These are phyloP conservation scores for Tupaia tana DNA, from an alignment of 2,113 vertebrate species.

Conservation along the genomic window DNA sequence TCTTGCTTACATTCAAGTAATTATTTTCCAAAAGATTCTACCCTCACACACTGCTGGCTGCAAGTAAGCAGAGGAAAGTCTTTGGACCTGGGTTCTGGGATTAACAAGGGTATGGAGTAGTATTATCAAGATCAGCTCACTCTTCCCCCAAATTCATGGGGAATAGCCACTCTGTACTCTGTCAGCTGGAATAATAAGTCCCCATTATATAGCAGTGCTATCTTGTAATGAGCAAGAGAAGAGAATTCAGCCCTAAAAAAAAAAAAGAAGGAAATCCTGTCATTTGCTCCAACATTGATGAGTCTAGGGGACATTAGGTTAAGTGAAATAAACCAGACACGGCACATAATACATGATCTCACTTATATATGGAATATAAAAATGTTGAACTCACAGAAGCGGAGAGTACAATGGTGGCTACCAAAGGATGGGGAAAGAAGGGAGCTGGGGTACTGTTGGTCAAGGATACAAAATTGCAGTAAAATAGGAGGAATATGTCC, in stretches of 20 bases:
- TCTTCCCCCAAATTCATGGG: background rate
- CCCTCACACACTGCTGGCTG: background rate
- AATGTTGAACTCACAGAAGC: background rate
- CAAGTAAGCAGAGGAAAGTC: background rate
- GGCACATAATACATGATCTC: background rate
- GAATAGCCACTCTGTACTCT: background rate
- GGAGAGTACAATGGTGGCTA: background rate
- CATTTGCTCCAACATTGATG: background rate
- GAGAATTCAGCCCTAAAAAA: background rate
- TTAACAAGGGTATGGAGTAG: background rate
- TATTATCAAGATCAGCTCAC: conserved; percentile 26
- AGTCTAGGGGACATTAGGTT: background rate
- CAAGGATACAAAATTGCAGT: background rate
- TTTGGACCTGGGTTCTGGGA: background rate
- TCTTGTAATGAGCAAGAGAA: background rate
- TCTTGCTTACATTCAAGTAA: conserved; percentile 37
- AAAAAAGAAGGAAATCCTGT: background rate
- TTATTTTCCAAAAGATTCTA: conserved; percentile 11
- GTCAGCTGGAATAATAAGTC: background rate
- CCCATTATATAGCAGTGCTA: background rate
- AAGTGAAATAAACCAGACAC: background rate
- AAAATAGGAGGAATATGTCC: background rate
- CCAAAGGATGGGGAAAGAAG: background rate
- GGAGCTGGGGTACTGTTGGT: background rate
- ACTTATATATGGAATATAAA: background rate